Evolutionary conservation across 2,113 vertebrate genomes (phyloP).

Genomic region (Willisornis vidua): DNA sequence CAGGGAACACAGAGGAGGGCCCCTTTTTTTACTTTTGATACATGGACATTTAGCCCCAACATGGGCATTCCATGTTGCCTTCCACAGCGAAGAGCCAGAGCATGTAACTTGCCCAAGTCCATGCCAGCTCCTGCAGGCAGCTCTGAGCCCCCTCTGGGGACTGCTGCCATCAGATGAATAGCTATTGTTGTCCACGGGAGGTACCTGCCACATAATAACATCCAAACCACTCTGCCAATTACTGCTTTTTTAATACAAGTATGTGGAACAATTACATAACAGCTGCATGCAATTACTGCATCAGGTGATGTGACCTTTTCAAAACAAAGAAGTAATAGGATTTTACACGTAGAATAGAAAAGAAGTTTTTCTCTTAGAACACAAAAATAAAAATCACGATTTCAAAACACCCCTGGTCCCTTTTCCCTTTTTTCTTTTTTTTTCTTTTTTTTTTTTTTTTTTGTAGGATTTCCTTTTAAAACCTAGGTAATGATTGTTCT

Average conservation of each 20-base stretch:
- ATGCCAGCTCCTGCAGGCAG: background rate
- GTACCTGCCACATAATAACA: background rate
- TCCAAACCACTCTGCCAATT: background rate
- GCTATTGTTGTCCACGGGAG: background rate
- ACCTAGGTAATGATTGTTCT: background rate
- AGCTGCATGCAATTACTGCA: conserved; percentile 14
- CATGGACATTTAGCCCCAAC: background rate
- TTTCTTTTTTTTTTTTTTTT: too few species aligned
- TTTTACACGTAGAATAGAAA: background rate
- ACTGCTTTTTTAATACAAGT: background rate
- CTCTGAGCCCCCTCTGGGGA: background rate
- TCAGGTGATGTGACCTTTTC: background rate
- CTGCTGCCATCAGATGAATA: background rate
- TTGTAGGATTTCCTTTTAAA: background rate
- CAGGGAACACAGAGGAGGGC: background rate
- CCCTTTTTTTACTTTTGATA: background rate
- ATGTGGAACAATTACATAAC: background rate
- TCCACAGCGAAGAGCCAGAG: background rate
- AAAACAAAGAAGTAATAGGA: background rate
- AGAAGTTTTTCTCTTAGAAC: background rate
- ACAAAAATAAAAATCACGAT: background rate
- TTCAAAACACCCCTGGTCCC: background rate
- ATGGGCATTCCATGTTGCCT: accelerated
- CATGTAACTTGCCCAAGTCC: background rate
- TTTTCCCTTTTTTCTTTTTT: too few species aligned